Conservation (phyloP, 92 coral and sea anemone species). For the Bergia puertoricense region DNA sequence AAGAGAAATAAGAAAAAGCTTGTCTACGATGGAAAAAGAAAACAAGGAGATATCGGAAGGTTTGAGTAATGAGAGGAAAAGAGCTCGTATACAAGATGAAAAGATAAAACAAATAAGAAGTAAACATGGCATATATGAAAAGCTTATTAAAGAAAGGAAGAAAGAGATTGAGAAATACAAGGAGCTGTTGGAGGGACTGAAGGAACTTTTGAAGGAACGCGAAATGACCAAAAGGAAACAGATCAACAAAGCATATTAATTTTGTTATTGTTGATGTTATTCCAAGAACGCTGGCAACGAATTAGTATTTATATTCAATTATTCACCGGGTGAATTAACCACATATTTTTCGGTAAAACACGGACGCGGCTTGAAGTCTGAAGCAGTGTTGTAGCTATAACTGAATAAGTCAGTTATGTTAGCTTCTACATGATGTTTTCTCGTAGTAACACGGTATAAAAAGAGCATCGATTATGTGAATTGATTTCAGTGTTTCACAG, state of each 20-base stretch:
- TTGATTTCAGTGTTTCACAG: neutral
- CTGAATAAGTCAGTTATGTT: neutral
- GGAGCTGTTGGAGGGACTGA: slow-evolving; percentile 53
- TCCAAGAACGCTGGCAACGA: neutral
- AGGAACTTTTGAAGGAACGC: slow-evolving; percentile 62
- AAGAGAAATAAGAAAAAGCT: slow-evolving; percentile 25
- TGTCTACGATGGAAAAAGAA: slow-evolving; percentile 39
- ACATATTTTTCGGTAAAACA: neutral
- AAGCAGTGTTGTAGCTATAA: neutral
- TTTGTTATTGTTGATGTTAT: neutral
- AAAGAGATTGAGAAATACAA: slow-evolving; percentile 68
- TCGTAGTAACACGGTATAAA: too few relatives aligned
- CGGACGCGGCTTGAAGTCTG: neutral
- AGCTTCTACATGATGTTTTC: neutral
- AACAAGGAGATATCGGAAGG: slow-evolving; percentile 33
- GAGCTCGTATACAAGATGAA: slow-evolving; percentile 35
- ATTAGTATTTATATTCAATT: neutral
- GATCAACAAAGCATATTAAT: neutral
- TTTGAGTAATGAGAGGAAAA: slow-evolving; percentile 33
- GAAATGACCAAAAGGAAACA: slow-evolving; percentile 3
- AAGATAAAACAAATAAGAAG: slow-evolving; percentile 16
- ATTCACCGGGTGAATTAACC: slow-evolving; percentile 10
- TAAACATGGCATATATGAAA: slow-evolving; percentile 8
- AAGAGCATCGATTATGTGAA: neutral
- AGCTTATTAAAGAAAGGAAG: slow-evolving; percentile 55